Conservation (phyloP, 1,140 invertebrate genomes). For the Megalonaias nervosa region DNA sequence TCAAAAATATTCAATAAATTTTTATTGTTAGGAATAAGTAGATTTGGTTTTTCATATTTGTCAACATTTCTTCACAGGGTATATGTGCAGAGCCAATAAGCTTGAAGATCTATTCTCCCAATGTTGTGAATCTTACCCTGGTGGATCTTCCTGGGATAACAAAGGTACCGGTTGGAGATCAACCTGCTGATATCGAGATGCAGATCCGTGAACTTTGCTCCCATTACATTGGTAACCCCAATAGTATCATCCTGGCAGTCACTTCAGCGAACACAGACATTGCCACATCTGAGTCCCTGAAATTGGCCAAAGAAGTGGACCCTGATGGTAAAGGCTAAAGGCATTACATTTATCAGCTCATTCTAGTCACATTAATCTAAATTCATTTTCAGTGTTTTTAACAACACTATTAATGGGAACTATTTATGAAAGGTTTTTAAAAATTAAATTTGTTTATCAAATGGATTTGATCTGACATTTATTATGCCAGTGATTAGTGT, state of each 20-base stretch:
- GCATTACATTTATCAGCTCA: too few relatives aligned
- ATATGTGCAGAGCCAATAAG: slow-evolving; percentile 97
- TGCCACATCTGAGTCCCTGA: slow-evolving; percentile 72
- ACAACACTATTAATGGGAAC: too few relatives aligned
- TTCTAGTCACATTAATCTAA: too few relatives aligned
- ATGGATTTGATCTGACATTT: too few relatives aligned
- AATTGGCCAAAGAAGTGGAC: slow-evolving; percentile 71
- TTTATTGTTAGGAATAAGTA: too few relatives aligned
- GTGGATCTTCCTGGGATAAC: slow-evolving; percentile 99
- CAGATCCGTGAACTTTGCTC: slow-evolving; percentile 74
- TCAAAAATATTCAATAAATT: too few relatives aligned
- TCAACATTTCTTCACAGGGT: slow-evolving; percentile 74
- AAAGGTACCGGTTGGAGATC: slow-evolving; percentile 85
- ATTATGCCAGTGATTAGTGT: too few relatives aligned
- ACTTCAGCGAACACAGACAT: slow-evolving; percentile 72
- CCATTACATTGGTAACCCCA: slow-evolving; percentile 76
- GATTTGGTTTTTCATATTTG: too few relatives aligned
- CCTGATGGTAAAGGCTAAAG: slow-evolving; percentile 65
- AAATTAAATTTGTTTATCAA: too few relatives aligned
- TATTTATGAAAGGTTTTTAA: too few relatives aligned
- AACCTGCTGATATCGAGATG: slow-evolving; percentile 76
- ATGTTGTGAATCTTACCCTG: slow-evolving; percentile 96
- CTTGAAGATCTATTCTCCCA: slow-evolving; percentile 93
- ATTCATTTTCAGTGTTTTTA: too few relatives aligned
- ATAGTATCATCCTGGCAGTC: slow-evolving; percentile 77